Evolutionary conservation across 2,888 invertebrate genomes (phyloP).

Genomic region (Bembecia ichneumoniformis): DNA sequence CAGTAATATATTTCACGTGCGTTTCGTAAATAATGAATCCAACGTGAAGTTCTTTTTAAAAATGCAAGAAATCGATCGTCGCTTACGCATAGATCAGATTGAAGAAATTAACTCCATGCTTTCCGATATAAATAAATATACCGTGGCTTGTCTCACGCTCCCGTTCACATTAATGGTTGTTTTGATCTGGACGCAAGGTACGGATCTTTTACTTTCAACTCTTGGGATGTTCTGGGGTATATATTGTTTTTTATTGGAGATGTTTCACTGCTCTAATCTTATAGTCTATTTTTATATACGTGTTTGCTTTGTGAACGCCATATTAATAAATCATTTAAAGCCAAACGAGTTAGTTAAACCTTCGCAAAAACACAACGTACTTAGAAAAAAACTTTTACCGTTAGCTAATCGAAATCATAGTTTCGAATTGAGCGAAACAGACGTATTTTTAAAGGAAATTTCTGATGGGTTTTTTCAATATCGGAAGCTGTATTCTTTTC

Average conservation of each 20-base stretch:
- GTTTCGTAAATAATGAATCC: conserved; percentile 30
- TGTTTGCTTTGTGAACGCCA: conserved; percentile 32
- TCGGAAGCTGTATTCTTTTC: conserved; percentile 18
- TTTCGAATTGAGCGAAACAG: conserved; percentile 12
- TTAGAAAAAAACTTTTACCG: background rate
- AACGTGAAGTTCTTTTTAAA: conserved; percentile 33
- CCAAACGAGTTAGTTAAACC: background rate
- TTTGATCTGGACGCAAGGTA: background rate
- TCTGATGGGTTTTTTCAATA: conserved; percentile 17
- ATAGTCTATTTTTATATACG: conserved; percentile 31
- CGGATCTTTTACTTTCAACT: background rate
- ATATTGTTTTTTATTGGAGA: background rate
- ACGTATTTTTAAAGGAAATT: conserved; percentile 20
- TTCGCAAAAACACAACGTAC: background rate
- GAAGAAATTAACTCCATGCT: background rate
- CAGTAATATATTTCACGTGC: conserved; percentile 21
- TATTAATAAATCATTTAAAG: conserved; percentile 15
- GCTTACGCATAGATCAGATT: conserved; percentile 7
- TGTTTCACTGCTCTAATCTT: conserved; percentile 14
- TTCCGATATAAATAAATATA: background rate
- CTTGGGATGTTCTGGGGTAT: background rate
- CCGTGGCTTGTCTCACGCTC: background rate
- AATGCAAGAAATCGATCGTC: conserved; percentile 38
- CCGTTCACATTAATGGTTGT: background rate
- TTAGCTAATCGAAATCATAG: background rate